Conservation (phyloP, 2,797 vertebrate species). For the Varecia variegata region DNA sequence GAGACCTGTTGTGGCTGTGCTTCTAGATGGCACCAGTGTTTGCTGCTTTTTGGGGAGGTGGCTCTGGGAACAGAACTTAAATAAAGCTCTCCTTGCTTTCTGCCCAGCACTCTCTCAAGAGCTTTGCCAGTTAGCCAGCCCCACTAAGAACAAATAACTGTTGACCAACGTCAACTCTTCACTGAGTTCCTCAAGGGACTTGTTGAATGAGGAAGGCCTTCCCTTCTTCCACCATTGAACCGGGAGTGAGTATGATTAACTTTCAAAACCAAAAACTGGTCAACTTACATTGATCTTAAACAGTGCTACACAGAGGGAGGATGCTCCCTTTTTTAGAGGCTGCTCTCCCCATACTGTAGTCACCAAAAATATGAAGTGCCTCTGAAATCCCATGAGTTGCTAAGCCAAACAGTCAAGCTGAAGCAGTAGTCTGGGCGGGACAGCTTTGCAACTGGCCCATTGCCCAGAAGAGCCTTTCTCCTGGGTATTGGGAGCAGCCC, state of each 20-base stretch:
- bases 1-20: not conserved
- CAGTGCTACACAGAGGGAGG: too few relatives aligned
- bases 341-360: not conserved
- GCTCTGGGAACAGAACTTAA: not conserved
- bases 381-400: not conserved
- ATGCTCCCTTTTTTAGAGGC: not conserved
- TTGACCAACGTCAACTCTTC: not conserved
- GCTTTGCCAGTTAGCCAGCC: not conserved
- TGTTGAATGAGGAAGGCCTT: not conserved
- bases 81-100: not conserved
- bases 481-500: not conserved
- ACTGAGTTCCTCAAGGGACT: not conserved
- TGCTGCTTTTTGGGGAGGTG: not conserved
- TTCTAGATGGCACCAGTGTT: not conserved
- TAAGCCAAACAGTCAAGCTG: not conserved
- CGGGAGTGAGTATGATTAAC: not conserved
- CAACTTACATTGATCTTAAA: not conserved
- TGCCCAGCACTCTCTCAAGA: not conserved
- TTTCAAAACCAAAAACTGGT: not conserved
- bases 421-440: not conserved
- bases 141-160: not conserved
- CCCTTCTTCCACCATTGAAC: not conserved
- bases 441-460: not conserved
- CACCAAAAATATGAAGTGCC: not conserved
- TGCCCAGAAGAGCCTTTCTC: not conserved